A percentile compares a stretch with the other conserved stretches of the same genome.
Conservation (phyloP, 2,797 vertebrate species). For the Sebastes ruberrimus region DNA sequence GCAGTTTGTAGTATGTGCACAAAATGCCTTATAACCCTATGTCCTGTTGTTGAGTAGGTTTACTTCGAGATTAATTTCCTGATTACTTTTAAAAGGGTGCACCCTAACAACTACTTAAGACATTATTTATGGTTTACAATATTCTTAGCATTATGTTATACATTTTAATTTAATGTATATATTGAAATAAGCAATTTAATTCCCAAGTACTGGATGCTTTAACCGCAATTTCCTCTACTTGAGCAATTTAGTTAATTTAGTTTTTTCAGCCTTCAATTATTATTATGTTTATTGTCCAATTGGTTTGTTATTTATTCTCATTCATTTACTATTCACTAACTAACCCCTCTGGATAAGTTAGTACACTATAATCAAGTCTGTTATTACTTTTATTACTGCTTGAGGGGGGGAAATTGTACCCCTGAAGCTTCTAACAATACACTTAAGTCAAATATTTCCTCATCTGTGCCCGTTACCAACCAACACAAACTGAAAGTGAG, state of each 20-base stretch:
- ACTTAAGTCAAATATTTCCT: neutral
- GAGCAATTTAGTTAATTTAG: neutral
- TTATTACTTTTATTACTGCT: neutral
- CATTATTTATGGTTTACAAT: neutral
- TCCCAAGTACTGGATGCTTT: neutral
- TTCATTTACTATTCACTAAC: neutral
- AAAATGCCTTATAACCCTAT: neutral
- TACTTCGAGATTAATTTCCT: neutral
- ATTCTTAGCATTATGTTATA: neutral
- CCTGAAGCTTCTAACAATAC: neutral
- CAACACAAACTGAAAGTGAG: slow-evolving; percentile 2
- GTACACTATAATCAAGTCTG: neutral
- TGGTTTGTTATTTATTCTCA: neutral
- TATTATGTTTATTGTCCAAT: neutral
- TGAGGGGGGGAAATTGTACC: neutral
- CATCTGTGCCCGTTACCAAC: neutral
- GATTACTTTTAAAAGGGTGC: neutral
- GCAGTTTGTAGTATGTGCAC: neutral
- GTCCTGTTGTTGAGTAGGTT: neutral
- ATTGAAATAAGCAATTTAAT: neutral
- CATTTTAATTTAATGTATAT: neutral
- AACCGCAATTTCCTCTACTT: neutral
- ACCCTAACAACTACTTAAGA: neutral
- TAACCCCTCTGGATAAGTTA: neutral
- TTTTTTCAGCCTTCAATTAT: neutral